Evolutionary conservation across 2,888 invertebrate genomes (phyloP), one percentile per base, ranked within the genome.

Genomic region (Harpalus rufipes): DNA sequence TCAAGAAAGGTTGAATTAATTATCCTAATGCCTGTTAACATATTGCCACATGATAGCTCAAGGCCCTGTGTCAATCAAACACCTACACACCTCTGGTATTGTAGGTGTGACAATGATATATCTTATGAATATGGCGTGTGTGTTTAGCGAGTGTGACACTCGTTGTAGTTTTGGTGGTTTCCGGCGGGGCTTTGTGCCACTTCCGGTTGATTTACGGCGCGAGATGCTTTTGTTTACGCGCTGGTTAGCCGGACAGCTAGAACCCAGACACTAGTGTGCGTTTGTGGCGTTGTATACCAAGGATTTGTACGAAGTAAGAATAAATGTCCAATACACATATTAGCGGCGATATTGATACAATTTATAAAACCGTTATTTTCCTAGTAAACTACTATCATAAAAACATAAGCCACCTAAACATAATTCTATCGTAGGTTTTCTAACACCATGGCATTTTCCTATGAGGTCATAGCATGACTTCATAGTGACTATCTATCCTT

Each of bases 141-240:
- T 59, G 59, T 16, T 10, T 7, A 59, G n/a, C 6, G 44, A 51
- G 39, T 18, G 72, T 41, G 72, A 44, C 72, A 74, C 72, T 74
- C 72, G 44, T 68, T 68, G 25, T 25, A 68, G 68, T 68, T 68
- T 68, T 68, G 32, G 32, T 14, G 32, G 32, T 68, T 68, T 68
- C 68, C 88, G 88, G 87, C 86, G 87, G 74, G 61, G 83, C 83
- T 78, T 84, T 84, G 84, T 84, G 65, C 61, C 51, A 51, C 78
- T 78, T 84, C 78, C 84, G 78, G 78, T 63, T 84, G 84, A 84
- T 84, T 84, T 84, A 84, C 74, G 84, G 78, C 68, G 44, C 51
- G 78, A 65, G 78, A 84, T 84, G 84, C 78, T 78, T 84, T 84
- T 84, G 84, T 84, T 84, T 84, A 83, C 74, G 72, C 21, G 59